A percentile compares a stretch with the other conserved stretches of the same genome.
Evolutionary conservation across 1,140 invertebrate species (phyloP).

Genomic region (Atta cephalotes): DNA sequence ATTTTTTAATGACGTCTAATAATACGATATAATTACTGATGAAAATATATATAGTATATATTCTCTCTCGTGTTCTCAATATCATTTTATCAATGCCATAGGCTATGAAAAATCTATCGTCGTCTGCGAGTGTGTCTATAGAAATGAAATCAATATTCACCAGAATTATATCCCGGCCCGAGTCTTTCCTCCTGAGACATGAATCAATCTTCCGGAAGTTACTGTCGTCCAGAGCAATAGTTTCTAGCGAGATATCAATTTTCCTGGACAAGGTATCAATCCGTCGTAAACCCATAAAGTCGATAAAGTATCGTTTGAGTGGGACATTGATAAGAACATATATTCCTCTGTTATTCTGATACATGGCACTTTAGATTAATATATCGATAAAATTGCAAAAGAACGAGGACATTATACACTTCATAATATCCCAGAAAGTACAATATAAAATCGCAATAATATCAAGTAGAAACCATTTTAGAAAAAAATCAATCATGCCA

Average conservation of each 20-base stretch:
- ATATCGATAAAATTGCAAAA: neutral
- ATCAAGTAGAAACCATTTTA: no score
- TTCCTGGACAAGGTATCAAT: slow-evolving; percentile 56
- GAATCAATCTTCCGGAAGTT: slow-evolving; percentile 62
- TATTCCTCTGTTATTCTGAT: slow-evolving; percentile 23
- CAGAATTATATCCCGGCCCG: slow-evolving; percentile 7
- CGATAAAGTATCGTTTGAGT: slow-evolving; percentile 55
- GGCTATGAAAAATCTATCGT: neutral
- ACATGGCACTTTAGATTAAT: slow-evolving; percentile 8
- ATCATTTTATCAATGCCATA: neutral
- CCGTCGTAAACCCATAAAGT: slow-evolving; percentile 55
- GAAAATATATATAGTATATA: neutral
- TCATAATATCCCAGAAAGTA: neutral
- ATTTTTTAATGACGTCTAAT: neutral
- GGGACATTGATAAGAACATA: slow-evolving; percentile 33
- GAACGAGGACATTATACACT: neutral
- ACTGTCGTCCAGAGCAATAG: slow-evolving; percentile 46
- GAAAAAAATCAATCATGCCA: no score
- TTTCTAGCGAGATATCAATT: slow-evolving; percentile 55
- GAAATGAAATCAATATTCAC: slow-evolving; percentile 15
- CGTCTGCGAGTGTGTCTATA: neutral
- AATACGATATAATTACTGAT: neutral
- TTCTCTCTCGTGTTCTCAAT: neutral
- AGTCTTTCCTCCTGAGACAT: slow-evolving; percentile 15
- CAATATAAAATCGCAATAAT: no score